Conservation (phyloP, 2,888 invertebrate species). For the Sarcophaga caerulescens region DNA sequence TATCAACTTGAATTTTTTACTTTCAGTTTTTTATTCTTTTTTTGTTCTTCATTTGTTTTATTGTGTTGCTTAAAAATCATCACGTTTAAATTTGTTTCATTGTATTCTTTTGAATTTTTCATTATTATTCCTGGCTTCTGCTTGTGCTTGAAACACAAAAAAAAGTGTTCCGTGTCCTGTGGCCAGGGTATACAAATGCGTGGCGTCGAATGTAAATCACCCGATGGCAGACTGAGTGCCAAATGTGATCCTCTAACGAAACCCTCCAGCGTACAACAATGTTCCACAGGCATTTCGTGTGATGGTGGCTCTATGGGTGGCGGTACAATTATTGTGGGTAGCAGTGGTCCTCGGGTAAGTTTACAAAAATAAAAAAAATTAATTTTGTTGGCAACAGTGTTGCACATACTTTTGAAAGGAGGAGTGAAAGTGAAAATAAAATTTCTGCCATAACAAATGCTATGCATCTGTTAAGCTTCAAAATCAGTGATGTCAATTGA, state of each 20-base stretch:
- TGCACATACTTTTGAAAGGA: too few relatives aligned
- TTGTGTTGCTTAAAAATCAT: conserved; percentile 21
- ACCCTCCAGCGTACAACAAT: conserved; percentile 87
- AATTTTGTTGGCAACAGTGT: neutral
- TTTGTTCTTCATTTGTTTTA: neutral
- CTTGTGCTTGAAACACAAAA: conserved; percentile 30
- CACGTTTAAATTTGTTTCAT: conserved; percentile 28
- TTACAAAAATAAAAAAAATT: conserved; percentile 22
- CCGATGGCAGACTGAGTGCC: conserved; percentile 82
- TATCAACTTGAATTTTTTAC: conserved; percentile 30
- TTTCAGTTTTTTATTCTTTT: conserved; percentile 28
- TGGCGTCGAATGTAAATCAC: conserved; percentile 89
- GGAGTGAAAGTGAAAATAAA: neutral
- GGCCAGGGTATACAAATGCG: conserved; percentile 93
- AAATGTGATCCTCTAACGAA: conserved; percentile 86
- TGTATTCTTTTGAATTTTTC: conserved; percentile 25
- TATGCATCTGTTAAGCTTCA: conserved; percentile 37
- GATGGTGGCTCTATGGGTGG: conserved; percentile 79
- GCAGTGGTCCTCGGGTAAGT: conserved; percentile 75
- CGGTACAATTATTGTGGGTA: conserved; percentile 77
- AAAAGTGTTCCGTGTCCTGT: conserved; percentile 95
- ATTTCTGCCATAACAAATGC: neutral
- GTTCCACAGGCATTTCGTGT: conserved; percentile 89
- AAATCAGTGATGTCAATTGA: neutral
- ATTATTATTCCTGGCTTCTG: conserved; percentile 30